Percentiles rank a stretch among this genome's conserved stretches.
These are phyloP conservation scores for Rotaria magnacalcarata DNA, from an alignment of 2,888 invertebrate species.

Conservation along the genomic window DNA sequence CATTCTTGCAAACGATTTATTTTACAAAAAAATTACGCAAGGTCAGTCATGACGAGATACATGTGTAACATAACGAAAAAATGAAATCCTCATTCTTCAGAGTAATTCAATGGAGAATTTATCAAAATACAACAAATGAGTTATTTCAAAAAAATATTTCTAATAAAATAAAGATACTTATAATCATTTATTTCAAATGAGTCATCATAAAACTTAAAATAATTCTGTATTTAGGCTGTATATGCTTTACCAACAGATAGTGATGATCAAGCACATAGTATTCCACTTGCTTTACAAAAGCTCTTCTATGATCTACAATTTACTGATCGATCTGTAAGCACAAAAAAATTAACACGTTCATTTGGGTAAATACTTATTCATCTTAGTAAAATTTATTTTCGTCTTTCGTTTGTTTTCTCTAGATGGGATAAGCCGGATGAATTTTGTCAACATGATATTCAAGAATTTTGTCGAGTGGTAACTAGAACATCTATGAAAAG, in stretches of 20 bases:
- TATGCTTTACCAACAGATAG: conserved; percentile 99
- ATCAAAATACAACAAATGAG: too few relatives aligned
- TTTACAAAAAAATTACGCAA: conserved; percentile 76
- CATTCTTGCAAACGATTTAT: conserved; percentile 89
- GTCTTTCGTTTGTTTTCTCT: background rate
- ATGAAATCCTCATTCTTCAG: too few relatives aligned
- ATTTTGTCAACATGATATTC: conserved; percentile 91
- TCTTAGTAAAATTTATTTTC: background rate
- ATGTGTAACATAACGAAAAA: background rate
- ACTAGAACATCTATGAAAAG: conserved; percentile 56
- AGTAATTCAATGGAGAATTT: too few relatives aligned
- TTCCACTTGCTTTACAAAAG: conserved; percentile 88
- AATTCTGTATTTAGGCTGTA: conserved; percentile 67
- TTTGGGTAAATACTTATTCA: conserved; percentile 67
- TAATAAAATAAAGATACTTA: too few relatives aligned
- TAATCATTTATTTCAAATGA: too few relatives aligned
- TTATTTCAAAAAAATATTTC: too few relatives aligned
- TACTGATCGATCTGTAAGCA: conserved; percentile 93
- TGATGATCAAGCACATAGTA: conserved; percentile 87
- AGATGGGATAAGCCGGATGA: conserved; percentile 96
- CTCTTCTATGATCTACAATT: conserved; percentile 97
- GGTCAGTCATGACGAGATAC: background rate
- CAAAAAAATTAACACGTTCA: conserved; percentile 95
- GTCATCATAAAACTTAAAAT: too few relatives aligned
- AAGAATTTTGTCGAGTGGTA: conserved; percentile 69